Percentiles rank a stretch among this genome's conserved stretches.
phyloP scores from a whole-genome alignment of 2,888 invertebrate species.

The Phyllotreta cruciferae region DNA sequence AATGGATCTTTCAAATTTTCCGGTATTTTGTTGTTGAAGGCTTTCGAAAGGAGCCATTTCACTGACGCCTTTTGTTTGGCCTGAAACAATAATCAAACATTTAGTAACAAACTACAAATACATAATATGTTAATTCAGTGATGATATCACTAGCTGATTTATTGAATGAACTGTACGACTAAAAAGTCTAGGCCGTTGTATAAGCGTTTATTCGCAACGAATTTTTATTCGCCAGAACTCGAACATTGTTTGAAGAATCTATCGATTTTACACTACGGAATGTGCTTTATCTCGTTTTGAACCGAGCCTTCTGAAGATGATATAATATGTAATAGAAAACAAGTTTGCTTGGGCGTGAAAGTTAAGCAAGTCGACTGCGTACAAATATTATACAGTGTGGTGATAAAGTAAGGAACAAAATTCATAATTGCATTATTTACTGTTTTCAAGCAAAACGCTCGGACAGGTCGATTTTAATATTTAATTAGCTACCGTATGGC shows the following conservation, averaged over 20 bases:
- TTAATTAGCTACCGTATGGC: no score
- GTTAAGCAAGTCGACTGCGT: slow-evolving; percentile 5
- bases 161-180: no score
- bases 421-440: no score
- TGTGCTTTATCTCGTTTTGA: slow-evolving; percentile 18
- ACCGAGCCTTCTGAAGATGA: slow-evolving; percentile 15
- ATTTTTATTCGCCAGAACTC: background rate
- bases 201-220: background rate
- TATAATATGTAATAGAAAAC: slow-evolving; percentile 19
- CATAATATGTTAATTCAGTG: no score
- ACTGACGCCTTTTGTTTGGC: slow-evolving; percentile 95
- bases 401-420: no score
- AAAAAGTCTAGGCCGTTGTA: background rate
- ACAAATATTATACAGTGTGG: no score
- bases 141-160: no score
- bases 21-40: slow-evolving; percentile 93
- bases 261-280: slow-evolving; percentile 19
- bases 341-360: slow-evolving; percentile 19
- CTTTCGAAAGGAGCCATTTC: slow-evolving; percentile 96
- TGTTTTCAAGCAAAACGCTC: no score
- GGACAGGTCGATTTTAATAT: no score
- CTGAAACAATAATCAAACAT: slow-evolving; percentile 68
- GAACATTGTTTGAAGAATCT: background rate
- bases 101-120: background rate
- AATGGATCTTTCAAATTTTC: slow-evolving; percentile 93